Conservation (phyloP, 2,797 vertebrate genomes). For the Chiroxiphia lanceolata region DNA sequence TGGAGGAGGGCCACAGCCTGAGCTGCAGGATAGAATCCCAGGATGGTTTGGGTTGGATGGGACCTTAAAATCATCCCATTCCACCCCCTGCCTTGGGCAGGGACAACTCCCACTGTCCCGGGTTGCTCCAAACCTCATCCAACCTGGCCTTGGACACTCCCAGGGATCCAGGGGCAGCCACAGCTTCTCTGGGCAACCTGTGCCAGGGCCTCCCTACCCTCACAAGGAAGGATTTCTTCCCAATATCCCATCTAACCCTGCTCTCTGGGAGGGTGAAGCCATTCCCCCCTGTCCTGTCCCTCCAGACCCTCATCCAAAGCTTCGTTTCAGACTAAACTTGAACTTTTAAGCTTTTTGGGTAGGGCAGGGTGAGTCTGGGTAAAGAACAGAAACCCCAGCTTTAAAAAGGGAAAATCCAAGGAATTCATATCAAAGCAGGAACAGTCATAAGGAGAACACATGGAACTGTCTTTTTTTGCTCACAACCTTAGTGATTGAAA, state of each 20-base stretch:
- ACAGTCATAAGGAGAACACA: background rate
- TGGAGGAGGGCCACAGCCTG: background rate
- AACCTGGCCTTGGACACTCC: fast-evolving
- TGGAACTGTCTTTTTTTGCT: background rate
- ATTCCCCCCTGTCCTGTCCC: background rate
- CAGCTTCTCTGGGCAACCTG: background rate
- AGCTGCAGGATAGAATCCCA: background rate
- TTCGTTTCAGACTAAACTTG: background rate
- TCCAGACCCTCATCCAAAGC: background rate
- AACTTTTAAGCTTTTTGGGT: background rate
- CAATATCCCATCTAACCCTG: background rate
- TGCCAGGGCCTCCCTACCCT: background rate
- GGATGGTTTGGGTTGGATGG: background rate
- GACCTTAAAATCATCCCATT: background rate
- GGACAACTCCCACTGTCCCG: fast-evolving
- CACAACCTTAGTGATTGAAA: background rate
- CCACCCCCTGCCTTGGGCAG: background rate
- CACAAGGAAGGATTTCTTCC: too few species aligned
- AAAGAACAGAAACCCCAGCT: background rate
- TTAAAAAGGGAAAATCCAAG: background rate
- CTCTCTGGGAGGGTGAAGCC: background rate
- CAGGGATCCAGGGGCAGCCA: background rate
- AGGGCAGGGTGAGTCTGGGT: background rate
- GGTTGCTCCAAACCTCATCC: fast-evolving
- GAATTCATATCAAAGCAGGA: background rate